Conservation (phyloP, 2,797 vertebrate genomes). For the Phrynocephalus vlangalii region DNA sequence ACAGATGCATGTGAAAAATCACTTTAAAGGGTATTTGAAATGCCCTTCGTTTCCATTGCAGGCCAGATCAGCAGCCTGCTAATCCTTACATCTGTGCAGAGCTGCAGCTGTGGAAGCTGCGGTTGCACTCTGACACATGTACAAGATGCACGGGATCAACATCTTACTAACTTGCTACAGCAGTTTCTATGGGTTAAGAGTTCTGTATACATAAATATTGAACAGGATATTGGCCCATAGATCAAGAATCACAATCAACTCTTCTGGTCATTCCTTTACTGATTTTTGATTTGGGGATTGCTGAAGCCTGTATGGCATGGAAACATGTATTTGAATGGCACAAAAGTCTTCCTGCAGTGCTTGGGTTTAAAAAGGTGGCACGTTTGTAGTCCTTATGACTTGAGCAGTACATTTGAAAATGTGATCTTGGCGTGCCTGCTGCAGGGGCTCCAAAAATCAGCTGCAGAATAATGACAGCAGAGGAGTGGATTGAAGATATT, state of each 20-base stretch:
- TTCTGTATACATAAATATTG: too few species aligned
- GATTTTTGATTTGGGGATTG: neutral
- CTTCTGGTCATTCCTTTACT: neutral
- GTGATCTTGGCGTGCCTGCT: too few species aligned
- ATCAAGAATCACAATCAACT: neutral
- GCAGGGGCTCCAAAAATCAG: neutral
- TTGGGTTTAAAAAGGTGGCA: neutral
- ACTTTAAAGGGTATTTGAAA: conserved; percentile 60
- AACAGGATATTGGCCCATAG: neutral
- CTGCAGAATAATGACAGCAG: too few species aligned
- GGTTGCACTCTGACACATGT: too few species aligned
- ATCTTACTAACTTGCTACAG: neutral
- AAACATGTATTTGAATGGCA: neutral
- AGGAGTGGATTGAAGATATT: too few species aligned
- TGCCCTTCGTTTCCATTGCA: conserved; percentile 60
- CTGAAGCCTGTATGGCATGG: neutral
- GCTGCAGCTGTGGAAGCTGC: neutral
- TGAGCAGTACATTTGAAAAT: conserved; percentile 52
- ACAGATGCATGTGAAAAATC: conserved; percentile 69
- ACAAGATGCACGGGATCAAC: neutral
- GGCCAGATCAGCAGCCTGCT: neutral
- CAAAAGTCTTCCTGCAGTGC: neutral
- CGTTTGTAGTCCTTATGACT: conserved; percentile 10
- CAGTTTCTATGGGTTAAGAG: too few species aligned
- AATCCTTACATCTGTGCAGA: neutral